A percentile compares a stretch with the other conserved stretches of the same genome.
phyloP scores from a whole-genome alignment of 2,113 vertebrate genomes.

The Odocoileus virginianus region DNA sequence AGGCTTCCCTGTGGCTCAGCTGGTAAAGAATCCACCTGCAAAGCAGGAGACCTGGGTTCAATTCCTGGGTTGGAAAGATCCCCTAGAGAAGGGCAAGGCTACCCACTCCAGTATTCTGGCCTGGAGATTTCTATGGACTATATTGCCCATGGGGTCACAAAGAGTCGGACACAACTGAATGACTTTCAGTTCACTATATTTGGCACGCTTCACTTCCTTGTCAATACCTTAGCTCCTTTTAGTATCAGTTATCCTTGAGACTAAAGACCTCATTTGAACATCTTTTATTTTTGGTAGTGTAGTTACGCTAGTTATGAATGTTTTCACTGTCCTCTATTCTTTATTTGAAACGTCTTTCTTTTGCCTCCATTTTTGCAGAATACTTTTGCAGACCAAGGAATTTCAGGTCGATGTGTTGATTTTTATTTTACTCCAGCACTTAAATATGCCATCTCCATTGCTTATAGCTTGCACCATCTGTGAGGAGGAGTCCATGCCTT shows the following conservation, averaged over 20 bases:
- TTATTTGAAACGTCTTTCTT: neutral
- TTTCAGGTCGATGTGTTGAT: neutral
- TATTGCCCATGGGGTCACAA: neutral
- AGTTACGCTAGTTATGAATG: neutral
- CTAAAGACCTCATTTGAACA: neutral
- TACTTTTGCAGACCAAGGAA: neutral
- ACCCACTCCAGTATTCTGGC: neutral
- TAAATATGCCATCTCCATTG: neutral
- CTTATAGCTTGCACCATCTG: neutral
- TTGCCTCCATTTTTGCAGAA: neutral
- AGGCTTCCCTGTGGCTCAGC: neutral
- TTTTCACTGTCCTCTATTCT: neutral
- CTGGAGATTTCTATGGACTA: neutral
- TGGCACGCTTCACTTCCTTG: neutral
- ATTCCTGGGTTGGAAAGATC: neutral
- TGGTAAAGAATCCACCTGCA: neutral
- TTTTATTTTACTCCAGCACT: neutral
- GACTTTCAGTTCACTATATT: neutral
- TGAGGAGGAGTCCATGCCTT: neutral
- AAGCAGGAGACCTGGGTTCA: neutral
- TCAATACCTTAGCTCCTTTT: neutral
- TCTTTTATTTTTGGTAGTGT: neutral
- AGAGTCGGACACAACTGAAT: accelerated
- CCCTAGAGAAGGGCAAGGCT: neutral
- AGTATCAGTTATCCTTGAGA: neutral